These are phyloP conservation scores for Oxycera nigricornis DNA, from an alignment of 2,888 invertebrate genomes.

Conservation along the genomic window DNA sequence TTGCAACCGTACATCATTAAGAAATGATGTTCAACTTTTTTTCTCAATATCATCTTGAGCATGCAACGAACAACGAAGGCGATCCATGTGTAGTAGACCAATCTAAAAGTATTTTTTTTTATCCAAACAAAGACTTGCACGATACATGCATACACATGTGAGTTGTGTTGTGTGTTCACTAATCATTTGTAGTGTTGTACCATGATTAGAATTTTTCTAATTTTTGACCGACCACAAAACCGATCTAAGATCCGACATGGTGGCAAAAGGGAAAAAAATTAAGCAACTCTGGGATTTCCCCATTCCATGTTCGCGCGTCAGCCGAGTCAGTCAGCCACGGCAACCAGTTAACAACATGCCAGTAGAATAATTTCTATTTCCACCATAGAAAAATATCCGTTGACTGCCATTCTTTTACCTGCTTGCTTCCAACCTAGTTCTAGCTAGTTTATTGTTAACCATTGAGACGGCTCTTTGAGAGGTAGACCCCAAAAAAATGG, in stretches of 20 bases:
- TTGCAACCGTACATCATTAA: not conserved
- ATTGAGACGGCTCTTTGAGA: not conserved
- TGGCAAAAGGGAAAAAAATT: not conserved
- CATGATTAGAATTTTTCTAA: not conserved
- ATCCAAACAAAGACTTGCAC: not conserved
- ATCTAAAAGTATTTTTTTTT: not conserved
- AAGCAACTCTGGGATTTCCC: conserved; percentile 18
- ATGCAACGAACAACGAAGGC: not conserved
- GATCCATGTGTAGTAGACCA: not conserved
- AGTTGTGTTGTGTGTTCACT: no score
- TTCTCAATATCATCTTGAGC: not conserved
- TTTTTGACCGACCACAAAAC: not conserved
- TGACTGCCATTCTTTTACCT: not conserved
- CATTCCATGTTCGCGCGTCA: conserved; percentile 21
- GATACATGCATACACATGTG: not conserved
- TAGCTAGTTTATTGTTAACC: conserved; percentile 9
- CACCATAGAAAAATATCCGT: conserved; percentile 17
- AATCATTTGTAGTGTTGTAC: not conserved
- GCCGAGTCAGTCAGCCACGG: no score
- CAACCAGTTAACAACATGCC: conserved; percentile 1
- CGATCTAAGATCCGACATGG: not conserved
- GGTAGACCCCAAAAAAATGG: not conserved
- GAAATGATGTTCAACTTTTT: conserved; percentile 8
- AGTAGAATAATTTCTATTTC: conserved; percentile 31
- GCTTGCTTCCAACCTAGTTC: not conserved